phyloP scores from a whole-genome alignment of 2,113 vertebrate genomes.

The Sarotherodon lohbergeri region DNA sequence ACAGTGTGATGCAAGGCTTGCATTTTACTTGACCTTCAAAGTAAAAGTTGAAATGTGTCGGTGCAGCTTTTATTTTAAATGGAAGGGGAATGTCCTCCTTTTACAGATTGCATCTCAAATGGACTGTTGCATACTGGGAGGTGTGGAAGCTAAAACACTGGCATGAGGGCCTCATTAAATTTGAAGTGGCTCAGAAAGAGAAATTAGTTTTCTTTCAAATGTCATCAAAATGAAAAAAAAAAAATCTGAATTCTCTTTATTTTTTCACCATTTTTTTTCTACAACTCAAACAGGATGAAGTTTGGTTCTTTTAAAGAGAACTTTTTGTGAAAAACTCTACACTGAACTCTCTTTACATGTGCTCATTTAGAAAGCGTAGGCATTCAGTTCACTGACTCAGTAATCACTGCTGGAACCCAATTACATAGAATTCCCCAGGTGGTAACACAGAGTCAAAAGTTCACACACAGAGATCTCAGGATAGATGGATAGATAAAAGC shows the following conservation, averaged over 20 bases:
- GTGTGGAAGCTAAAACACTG: neutral
- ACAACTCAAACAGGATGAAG: neutral
- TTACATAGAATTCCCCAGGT: neutral
- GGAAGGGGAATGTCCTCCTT: neutral
- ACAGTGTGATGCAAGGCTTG: neutral
- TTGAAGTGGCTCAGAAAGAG: neutral
- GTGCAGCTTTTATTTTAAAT: neutral
- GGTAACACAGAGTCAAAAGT: neutral
- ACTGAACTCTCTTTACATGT: neutral
- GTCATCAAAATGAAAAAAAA: neutral
- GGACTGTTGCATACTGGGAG: neutral
- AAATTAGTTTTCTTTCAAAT: neutral
- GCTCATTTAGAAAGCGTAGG: neutral
- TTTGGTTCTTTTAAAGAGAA: neutral
- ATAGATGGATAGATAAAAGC: neutral
- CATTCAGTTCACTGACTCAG: neutral
- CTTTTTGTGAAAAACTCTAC: neutral
- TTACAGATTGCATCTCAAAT: neutral
- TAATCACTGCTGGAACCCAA: neutral
- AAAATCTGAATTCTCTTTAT: neutral
- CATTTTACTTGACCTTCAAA: neutral
- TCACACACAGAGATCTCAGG: neutral
- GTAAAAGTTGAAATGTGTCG: neutral
- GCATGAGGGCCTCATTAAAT: neutral
- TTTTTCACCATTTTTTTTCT: neutral